Percentiles rank a stretch among this genome's conserved stretches.
phyloP scores from a whole-genome alignment of 2,888 invertebrate genomes.

The Linnaemya vulpina region DNA sequence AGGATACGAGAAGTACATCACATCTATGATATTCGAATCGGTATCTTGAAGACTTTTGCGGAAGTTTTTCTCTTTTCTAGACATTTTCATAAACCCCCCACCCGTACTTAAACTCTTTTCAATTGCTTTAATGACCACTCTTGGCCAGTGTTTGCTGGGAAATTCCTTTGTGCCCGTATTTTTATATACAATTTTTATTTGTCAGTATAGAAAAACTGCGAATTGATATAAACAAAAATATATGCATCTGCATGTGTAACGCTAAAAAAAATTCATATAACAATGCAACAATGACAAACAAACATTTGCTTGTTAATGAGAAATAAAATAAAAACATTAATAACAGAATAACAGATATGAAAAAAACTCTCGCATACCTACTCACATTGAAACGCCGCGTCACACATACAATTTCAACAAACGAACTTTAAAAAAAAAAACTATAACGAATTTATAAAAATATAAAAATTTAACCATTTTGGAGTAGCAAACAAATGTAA shows the following conservation, averaged over 20 bases:
- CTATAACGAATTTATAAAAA: constrained; percentile 59
- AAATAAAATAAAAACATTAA: constrained; percentile 28
- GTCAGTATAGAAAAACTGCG: constrained; percentile 23
- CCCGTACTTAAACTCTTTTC: too few species aligned
- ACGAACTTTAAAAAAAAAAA: background rate
- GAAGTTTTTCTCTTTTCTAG: too few species aligned
- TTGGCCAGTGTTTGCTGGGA: constrained; percentile 7
- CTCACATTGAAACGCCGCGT: background rate
- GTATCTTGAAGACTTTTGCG: too few species aligned
- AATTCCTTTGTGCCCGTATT: background rate
- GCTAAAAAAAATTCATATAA: constrained; percentile 22
- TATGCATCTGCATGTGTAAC: background rate
- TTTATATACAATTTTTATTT: constrained; percentile 7
- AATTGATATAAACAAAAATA: constrained; percentile 48
- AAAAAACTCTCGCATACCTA: background rate
- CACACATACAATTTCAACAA: background rate
- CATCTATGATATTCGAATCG: too few species aligned
- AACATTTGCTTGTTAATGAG: constrained; percentile 46
- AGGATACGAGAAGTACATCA: too few species aligned
- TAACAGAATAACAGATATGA: constrained; percentile 32
- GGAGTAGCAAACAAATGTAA: constrained; percentile 46
- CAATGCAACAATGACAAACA: constrained; percentile 43
- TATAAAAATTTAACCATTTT: constrained; percentile 45
- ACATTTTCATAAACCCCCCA: too few species aligned
- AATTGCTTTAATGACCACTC: background rate